Evolutionary conservation across 2,888 invertebrate genomes (phyloP), one percentile per base, ranked within the genome.

Genomic region (Rotaria magnacalcarata): DNA sequence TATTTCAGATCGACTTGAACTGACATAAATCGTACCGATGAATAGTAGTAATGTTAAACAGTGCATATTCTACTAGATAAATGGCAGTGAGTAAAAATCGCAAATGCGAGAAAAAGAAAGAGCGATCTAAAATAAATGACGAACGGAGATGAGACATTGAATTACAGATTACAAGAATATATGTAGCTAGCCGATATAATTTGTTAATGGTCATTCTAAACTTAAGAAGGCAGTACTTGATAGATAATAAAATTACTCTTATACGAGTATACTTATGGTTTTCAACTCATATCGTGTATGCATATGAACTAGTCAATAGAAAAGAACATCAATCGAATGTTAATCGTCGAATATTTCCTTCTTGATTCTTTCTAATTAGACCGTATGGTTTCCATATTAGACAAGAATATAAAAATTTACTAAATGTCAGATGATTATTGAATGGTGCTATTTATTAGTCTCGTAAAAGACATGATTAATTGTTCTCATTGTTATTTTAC

Each of bases 331-430:
- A 67, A 67, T 67, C 67, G 67, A 67, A 67, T 67, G 34, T 67
- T 67, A 67, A 67, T 67, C 27, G 34, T 67, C 27, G 34, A 67
- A 34, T 16, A 67, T 67, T 67, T 67, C 67, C 67, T 14, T 67
- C 8, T 8, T 50, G 14, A 27, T 67, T 67, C 14, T 27, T 67
- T 34, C 34, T 67, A 67, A 67, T 67, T 67, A 67, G 11, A 67
- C 67, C 67, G 27, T 67, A 67, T 67, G 67, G 67, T 67, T 67
- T 60, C 60, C 60, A 60, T 60, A 60, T 60, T 60, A 60, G 60
- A n/a, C 8, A 27, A 60, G 27, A 60, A n/a, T 60, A 60, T 60
- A 60, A 60, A 60, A 60, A 8, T 27, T 27, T 60, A 60, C 27
- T 60, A 60, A 60, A 60, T 60, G 60, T n/a, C 60, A 60, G 60